These are phyloP conservation scores for Pyxicephalus adspersus DNA, from an alignment of 2,113 vertebrate species.

Conservation along the genomic window DNA sequence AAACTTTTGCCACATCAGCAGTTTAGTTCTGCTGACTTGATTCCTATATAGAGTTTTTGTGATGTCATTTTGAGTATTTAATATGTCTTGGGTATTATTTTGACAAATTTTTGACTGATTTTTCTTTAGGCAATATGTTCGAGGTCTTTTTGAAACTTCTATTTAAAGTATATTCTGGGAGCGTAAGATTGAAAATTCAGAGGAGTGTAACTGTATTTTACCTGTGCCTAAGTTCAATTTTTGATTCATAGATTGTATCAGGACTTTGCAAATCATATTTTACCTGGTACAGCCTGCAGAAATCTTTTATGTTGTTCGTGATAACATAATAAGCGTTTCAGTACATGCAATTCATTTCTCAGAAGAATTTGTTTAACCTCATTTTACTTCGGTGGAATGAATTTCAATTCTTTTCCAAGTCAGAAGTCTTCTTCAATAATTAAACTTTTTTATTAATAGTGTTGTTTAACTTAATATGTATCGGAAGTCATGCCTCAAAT, in stretches of 20 bases:
- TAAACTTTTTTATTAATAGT: background rate
- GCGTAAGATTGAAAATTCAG: background rate
- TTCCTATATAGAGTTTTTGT: too few relatives aligned
- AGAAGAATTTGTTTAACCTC: background rate
- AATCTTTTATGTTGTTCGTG: background rate
- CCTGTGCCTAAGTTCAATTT: background rate
- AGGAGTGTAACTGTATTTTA: slow-evolving; percentile 1
- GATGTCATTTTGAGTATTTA: too few relatives aligned
- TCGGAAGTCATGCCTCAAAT: background rate
- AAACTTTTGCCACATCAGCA: too few relatives aligned
- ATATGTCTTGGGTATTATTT: too few relatives aligned
- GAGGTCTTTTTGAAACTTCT: slow-evolving; percentile 1
- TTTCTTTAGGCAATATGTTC: background rate
- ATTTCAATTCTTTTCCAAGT: background rate
- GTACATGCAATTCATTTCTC: slow-evolving; percentile 21
- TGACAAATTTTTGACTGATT: too few relatives aligned
- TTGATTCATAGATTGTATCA: slow-evolving; percentile 31
- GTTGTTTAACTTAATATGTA: background rate
- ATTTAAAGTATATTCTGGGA: background rate
- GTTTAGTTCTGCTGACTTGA: too few relatives aligned
- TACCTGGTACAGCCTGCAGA: background rate
- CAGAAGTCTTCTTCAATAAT: slow-evolving; percentile 16
- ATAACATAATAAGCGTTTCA: slow-evolving; percentile 41
- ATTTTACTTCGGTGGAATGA: background rate
- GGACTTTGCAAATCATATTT: slow-evolving; percentile 29